phyloP scores from a whole-genome alignment of 2,797 vertebrate species.

The Eurystomus glaucurus region DNA sequence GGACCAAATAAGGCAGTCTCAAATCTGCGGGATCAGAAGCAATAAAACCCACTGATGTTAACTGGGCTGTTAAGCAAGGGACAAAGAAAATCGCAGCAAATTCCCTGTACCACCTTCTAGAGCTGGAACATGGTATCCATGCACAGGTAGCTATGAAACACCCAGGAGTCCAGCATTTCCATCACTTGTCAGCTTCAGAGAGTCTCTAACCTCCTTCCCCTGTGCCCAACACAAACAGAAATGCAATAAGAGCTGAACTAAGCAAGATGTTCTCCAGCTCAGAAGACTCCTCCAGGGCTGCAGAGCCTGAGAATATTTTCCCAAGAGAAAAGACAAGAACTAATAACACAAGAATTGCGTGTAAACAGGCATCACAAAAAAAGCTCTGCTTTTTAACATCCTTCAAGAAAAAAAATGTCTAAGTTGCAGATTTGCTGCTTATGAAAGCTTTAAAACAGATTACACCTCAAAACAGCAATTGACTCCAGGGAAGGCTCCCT shows the following conservation, averaged over 20 bases:
- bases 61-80: neutral
- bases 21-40: neutral
- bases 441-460: neutral
- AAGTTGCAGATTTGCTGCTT: neutral
- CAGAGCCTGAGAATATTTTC: neutral
- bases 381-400: neutral
- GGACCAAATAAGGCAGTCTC: neutral
- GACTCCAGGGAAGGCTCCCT: neutral
- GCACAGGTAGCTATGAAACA: neutral
- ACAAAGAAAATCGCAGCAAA: neutral
- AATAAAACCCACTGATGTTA: neutral
- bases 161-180: neutral
- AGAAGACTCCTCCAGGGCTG: neutral
- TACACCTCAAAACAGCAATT: accelerated
- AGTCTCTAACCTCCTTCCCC: neutral
- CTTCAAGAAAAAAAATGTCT: neutral
- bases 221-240: neutral
- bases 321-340: neutral
- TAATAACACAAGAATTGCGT: neutral
- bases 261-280: neutral
- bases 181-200: neutral
- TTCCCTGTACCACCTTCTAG: no score
- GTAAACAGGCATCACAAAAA: neutral
- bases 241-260: neutral
- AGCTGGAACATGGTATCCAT: neutral